Evolutionary conservation across 1,140 invertebrate genomes (phyloP), one percentile per base, ranked within the genome.

Genomic region (Venustaconcha ellipsiformis): DNA sequence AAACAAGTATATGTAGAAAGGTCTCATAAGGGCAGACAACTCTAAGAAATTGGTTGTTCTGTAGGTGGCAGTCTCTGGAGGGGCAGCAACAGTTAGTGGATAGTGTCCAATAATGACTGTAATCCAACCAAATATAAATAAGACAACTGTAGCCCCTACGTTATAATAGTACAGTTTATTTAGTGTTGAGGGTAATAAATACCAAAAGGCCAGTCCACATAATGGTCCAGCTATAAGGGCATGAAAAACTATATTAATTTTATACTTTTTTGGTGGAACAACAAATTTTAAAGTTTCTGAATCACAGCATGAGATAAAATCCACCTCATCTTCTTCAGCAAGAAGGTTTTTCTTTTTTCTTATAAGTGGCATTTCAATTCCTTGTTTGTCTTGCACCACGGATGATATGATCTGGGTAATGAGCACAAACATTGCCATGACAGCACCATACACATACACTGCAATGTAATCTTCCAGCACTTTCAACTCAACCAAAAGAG

Each of bases 31-130:
- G 13, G 88, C 83, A 67, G 79, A 80, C 57, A 90, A 71, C 74
- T 90, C 89, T 74, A 84, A 86, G 17, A 80, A 83, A 75, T 90
- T 89, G 78, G 87, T 82, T 17, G 89, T 86, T 68, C 85, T 82
- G 76, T 86, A 91, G 12, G 87, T 85, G 17, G 90, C 87, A 56
- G 87, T 83, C 79, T 91, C 90, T 26, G 90, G 88, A 30, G 89
- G 90, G 13, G 87, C 78, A 17, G 78, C 78, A 48, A 85, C 80
- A 20, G 86, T 85, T 66, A 91, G 80, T 13, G 89, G 87, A 82
- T 90, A 90, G 74, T 88, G 88, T 6, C 88, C 84, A 17, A 89
- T 78, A 63, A 84, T 84, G 12, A 91, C 64, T 14, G 88, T 85
- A 15, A 91, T 80, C 88, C 88, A 90, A 23, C 88, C 87, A 68